phyloP scores from a whole-genome alignment of 2,797 vertebrate genomes.

The Sebastes taczanowskii region DNA sequence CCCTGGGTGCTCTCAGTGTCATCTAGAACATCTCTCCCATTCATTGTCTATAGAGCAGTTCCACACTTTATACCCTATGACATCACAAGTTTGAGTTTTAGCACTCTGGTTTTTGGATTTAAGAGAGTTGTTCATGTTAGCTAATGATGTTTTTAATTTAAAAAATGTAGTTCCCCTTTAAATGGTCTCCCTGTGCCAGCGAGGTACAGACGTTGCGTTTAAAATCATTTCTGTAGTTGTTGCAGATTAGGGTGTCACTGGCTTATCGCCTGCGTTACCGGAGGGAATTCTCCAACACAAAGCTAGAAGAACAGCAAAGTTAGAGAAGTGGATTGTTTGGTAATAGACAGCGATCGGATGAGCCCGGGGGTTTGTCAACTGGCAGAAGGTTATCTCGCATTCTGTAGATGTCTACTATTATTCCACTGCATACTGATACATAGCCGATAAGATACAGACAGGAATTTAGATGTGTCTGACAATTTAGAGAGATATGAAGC shows the following conservation, averaged over 20 bases:
- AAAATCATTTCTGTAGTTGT: not conserved
- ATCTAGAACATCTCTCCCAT: too few species aligned
- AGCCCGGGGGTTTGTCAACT: not conserved
- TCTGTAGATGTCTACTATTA: not conserved
- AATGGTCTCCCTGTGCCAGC: not conserved
- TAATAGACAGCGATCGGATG: not conserved
- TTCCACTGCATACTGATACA: slow-evolving; percentile 3
- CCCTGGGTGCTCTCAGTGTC: too few species aligned
- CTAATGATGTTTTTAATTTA: too few species aligned
- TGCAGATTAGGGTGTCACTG: not conserved
- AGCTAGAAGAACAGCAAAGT: not conserved
- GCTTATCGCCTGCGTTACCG: not conserved
- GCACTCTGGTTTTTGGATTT: too few species aligned
- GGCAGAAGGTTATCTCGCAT: slow-evolving; percentile 8
- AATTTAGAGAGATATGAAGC: not conserved
- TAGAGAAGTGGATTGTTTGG: not conserved
- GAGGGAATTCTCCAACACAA: not conserved
- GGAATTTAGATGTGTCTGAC: slow-evolving; percentile 6
- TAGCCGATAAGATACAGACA: not conserved
- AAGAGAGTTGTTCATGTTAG: too few species aligned
- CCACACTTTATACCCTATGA: too few species aligned
- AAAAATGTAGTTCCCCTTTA: not conserved
- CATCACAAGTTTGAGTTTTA: too few species aligned
- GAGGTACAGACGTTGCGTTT: not conserved
- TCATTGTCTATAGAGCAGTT: too few species aligned